Conservation (phyloP, 2,797 vertebrate genomes). For the Sciaenops ocellatus region DNA sequence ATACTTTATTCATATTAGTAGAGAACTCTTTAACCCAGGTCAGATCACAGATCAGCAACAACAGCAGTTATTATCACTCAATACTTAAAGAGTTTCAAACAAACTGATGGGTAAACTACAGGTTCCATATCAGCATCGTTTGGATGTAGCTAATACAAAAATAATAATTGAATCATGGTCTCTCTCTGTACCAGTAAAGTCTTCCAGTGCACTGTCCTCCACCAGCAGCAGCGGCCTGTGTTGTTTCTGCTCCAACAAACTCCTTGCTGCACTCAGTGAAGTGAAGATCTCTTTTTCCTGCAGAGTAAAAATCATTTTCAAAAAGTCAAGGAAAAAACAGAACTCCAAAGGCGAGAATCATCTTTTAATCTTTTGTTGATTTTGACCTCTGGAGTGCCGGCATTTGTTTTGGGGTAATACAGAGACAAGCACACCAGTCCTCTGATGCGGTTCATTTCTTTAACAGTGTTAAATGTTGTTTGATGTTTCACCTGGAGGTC, state of each 20-base stretch:
- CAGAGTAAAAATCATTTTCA: conserved; percentile 74
- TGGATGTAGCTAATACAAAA: too few species aligned
- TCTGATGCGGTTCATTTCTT: conserved; percentile 59
- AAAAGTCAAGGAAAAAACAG: not conserved
- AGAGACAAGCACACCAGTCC: not conserved
- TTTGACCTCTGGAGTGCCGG: too few species aligned
- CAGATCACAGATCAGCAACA: too few species aligned
- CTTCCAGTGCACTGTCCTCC: conserved; percentile 91
- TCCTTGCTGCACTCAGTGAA: conserved; percentile 93
- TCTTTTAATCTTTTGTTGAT: too few species aligned
- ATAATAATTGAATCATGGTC: not conserved
- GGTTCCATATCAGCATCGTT: too few species aligned
- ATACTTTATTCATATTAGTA: too few species aligned
- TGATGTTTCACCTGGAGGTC: conserved; percentile 84
- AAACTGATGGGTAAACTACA: not conserved
- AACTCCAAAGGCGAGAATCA: not conserved
- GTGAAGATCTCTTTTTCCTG: conserved; percentile 95
- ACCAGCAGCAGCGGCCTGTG: conserved; percentile 92
- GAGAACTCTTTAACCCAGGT: too few species aligned
- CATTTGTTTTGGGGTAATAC: not conserved
- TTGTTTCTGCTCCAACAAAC: conserved; percentile 89
- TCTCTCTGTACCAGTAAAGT: conserved; percentile 88
- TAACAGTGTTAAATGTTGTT: too few species aligned
- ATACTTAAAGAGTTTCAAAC: too few species aligned
- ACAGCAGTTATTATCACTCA: too few species aligned